phyloP scores from a whole-genome alignment of 2,888 invertebrate genomes.

The Eurois occulta region DNA sequence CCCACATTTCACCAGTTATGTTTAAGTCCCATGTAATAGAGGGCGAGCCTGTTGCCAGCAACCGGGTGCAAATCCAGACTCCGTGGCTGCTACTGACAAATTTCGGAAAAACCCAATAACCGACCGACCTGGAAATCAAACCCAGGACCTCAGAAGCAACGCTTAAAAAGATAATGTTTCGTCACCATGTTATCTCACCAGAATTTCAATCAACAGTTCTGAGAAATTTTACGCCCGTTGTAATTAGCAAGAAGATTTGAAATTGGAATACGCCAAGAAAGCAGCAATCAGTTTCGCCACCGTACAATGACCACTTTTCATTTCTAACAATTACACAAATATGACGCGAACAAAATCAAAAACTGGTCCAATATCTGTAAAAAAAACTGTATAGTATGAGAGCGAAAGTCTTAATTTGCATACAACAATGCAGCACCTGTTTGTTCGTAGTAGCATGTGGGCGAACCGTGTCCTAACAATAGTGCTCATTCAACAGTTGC shows the following conservation, averaged over 20 bases:
- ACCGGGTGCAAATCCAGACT: background rate
- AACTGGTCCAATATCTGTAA: slow-evolving; percentile 71
- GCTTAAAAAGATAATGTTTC: background rate
- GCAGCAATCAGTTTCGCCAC: slow-evolving; percentile 8
- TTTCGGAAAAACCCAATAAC: background rate
- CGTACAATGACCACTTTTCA: slow-evolving; percentile 47
- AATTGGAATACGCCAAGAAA: background rate
- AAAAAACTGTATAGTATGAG: slow-evolving; percentile 83
- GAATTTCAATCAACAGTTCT: background rate
- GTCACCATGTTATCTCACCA: background rate
- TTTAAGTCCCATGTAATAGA: background rate
- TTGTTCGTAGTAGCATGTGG: slow-evolving; percentile 82
- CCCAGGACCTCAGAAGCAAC: background rate
- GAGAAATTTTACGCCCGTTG: background rate
- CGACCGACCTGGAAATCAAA: background rate
- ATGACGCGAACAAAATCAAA: slow-evolving; percentile 46
- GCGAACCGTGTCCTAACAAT: slow-evolving; percentile 85
- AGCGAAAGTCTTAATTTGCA: slow-evolving; percentile 90
- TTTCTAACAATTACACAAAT: slow-evolving; percentile 58
- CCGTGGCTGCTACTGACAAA: background rate
- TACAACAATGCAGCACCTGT: slow-evolving; percentile 90
- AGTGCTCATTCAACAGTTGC: slow-evolving; percentile 86
- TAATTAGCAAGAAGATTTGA: background rate
- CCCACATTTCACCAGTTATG: background rate
- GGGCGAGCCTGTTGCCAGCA: background rate